Evolutionary conservation across 2,113 vertebrate species (phyloP).

Genomic region (Cricetomys ansorgei): DNA sequence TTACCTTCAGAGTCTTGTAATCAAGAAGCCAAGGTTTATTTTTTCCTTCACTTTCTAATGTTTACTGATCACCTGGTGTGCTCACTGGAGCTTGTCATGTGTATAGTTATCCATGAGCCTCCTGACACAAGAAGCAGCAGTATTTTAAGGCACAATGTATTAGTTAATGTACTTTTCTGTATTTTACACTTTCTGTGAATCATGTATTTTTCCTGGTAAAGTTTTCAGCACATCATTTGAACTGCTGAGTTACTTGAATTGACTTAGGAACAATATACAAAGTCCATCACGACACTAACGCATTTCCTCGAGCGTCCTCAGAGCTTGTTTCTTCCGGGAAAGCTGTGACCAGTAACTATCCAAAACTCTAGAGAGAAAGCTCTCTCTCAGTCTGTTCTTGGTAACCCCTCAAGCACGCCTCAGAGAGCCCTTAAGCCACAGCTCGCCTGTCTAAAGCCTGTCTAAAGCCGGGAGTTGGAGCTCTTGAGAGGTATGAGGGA

Average conservation of each 20-base stretch:
- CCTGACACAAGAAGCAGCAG: not conserved
- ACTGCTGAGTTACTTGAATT: not conserved
- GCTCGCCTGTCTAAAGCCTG: not conserved
- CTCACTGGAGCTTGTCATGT: conserved; percentile 4
- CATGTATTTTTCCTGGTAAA: not conserved
- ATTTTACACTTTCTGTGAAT: conserved; percentile 12
- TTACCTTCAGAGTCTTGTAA: not conserved
- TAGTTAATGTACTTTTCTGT: not conserved
- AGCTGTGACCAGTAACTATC: not conserved
- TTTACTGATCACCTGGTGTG: conserved; percentile 5
- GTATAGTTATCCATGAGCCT: not conserved
- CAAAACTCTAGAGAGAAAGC: not conserved
- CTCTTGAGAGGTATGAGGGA: not conserved
- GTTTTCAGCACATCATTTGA: not conserved
- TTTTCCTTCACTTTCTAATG: conserved; percentile 29
- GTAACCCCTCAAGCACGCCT: not conserved
- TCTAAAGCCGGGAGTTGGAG: not conserved
- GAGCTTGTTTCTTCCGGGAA: not conserved
- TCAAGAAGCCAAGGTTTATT: conserved; percentile 4
- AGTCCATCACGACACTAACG: not conserved
- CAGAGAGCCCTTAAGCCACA: not conserved
- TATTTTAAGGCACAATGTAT: not conserved
- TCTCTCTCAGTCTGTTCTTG: not conserved
- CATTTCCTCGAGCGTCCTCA: not conserved
- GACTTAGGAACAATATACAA: not conserved